Percentiles rank a stretch among this genome's conserved stretches.
phyloP scores from a whole-genome alignment of 53 echinoderm and acorn worm genomes.

The Temnopleurus reevesii region DNA sequence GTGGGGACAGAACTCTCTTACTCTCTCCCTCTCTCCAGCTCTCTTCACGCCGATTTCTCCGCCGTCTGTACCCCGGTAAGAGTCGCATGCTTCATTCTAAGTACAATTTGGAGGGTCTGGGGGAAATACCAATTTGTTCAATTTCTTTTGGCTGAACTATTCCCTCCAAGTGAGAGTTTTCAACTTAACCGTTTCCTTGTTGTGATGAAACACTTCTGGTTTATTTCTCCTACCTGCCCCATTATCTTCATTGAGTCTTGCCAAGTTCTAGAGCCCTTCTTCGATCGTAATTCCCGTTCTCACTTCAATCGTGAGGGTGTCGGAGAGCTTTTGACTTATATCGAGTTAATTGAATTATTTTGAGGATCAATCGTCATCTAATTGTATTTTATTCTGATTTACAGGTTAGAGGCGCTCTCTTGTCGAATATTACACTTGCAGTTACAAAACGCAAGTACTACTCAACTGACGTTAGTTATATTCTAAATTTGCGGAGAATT shows the following conservation, averaged over 20 bases:
- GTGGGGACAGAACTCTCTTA: slow-evolving; percentile 8
- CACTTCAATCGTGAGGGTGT: slow-evolving; percentile 7
- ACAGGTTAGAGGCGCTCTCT: too few relatives aligned
- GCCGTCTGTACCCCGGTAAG: slow-evolving; percentile 50
- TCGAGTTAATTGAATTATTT: slow-evolving; percentile 35
- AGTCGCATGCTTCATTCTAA: slow-evolving; percentile 49
- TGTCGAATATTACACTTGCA: too few relatives aligned
- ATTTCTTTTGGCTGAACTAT: slow-evolving; percentile 56
- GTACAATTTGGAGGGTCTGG: slow-evolving; percentile 54
- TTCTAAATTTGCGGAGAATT: too few relatives aligned
- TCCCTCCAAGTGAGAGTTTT: slow-evolving; percentile 56
- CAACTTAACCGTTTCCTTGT: slow-evolving; percentile 53
- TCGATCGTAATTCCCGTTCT: slow-evolving; percentile 28
- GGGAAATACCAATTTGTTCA: slow-evolving; percentile 63
- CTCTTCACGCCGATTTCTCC: slow-evolving; percentile 39
- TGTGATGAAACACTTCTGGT: slow-evolving; percentile 39
- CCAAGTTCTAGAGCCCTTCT: not conserved
- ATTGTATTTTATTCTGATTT: too few relatives aligned
- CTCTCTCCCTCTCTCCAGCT: slow-evolving; percentile 44
- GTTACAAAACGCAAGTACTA: too few relatives aligned
- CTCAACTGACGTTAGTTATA: too few relatives aligned
- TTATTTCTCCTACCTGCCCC: not conserved
- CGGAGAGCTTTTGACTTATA: slow-evolving; percentile 34
- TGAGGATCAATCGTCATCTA: not conserved
- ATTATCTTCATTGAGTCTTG: not conserved